These are phyloP conservation scores for Sciurus carolinensis DNA, from an alignment of 2,797 vertebrate genomes.

Conservation along the genomic window DNA sequence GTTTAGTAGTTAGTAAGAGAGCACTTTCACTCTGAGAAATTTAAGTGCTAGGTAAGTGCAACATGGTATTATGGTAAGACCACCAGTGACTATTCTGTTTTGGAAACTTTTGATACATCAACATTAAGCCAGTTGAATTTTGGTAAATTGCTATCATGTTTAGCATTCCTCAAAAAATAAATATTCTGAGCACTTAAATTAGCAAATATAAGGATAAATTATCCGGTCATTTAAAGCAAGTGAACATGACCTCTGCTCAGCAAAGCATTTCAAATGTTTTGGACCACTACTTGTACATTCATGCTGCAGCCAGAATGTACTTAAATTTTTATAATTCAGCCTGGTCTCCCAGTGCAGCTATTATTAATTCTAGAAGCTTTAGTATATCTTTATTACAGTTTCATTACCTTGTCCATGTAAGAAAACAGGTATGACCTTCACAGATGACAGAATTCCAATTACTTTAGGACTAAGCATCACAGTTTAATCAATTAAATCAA, in stretches of 20 bases:
- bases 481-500: constrained; percentile 75
- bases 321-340: constrained; percentile 10
- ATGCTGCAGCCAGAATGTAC: neutral
- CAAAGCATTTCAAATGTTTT: constrained; percentile 34
- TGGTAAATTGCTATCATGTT: neutral
- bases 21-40: neutral
- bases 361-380: constrained; percentile 63
- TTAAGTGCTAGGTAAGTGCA: neutral
- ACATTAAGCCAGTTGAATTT: neutral
- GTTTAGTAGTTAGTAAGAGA: neutral
- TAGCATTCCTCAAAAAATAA: constrained; percentile 53
- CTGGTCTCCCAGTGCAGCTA: neutral
- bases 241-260: neutral
- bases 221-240: neutral
- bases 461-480: constrained; percentile 68
- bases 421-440: constrained; percentile 64
- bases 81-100: neutral
- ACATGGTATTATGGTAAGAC: neutral
- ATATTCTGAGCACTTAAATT: neutral
- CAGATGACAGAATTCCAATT: constrained; percentile 68
- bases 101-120: neutral
- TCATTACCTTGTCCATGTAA: constrained; percentile 58
- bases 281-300: neutral
- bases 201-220: neutral
- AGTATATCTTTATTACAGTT: constrained; percentile 43